Conservation (phyloP, 2,113 vertebrate genomes). For the Ciconia stormi region DNA sequence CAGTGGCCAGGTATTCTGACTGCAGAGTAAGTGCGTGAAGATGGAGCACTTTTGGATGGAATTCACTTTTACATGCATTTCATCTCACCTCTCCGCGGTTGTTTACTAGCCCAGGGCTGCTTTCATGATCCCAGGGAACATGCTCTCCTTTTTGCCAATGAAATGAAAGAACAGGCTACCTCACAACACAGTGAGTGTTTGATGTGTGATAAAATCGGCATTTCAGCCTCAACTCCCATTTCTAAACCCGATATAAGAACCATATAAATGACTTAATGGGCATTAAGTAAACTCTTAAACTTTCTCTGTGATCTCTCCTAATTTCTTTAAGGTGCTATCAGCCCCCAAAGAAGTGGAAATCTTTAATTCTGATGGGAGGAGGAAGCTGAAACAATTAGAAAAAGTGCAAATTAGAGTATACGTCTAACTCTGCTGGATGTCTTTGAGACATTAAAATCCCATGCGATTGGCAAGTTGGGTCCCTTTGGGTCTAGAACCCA, state of each 20-base stretch:
- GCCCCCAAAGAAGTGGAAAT: background rate
- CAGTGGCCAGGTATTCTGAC: background rate
- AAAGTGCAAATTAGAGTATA: background rate
- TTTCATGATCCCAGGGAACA: background rate
- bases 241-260: background rate
- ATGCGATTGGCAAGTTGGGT: background rate
- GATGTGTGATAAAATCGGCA: background rate
- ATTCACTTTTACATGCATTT: background rate
- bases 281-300: background rate
- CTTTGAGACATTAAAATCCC: background rate
- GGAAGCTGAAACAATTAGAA: background rate
- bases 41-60: background rate
- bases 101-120: background rate
- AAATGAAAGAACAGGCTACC: background rate
- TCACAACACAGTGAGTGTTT: background rate
- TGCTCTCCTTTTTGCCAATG: background rate
- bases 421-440: background rate
- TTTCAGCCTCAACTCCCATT: background rate
- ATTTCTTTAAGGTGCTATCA: background rate
- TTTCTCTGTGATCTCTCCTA: background rate
- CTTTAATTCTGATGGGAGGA: background rate
- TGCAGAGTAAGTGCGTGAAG: background rate
- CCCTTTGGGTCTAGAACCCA: background rate
- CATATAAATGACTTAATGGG: background rate
- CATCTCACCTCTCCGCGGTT: background rate